phyloP scores from a whole-genome alignment of 2,797 vertebrate species.

The Dryobates pubescens region DNA sequence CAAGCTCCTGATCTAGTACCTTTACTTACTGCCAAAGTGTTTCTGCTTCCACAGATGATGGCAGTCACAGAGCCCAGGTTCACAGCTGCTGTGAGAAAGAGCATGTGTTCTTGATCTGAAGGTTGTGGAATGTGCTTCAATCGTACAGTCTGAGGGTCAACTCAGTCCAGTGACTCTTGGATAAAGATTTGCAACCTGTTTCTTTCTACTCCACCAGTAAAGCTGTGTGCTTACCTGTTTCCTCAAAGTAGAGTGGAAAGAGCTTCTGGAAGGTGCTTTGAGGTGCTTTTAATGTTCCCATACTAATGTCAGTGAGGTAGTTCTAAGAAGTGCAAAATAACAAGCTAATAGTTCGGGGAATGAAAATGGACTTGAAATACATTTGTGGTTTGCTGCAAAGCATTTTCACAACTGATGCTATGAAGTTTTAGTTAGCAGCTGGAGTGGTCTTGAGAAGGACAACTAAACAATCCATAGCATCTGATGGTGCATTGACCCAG shows the following conservation, averaged over 20 bases:
- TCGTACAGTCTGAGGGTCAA: not conserved
- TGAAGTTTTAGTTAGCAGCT: not conserved
- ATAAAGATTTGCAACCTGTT: not conserved
- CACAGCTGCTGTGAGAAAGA: not conserved
- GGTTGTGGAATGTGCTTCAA: not conserved
- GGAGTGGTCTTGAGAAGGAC: not conserved
- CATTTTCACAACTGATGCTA: not conserved
- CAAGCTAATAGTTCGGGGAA: not conserved
- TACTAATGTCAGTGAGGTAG: not conserved
- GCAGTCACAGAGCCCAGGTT: not conserved
- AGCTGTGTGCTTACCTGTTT: not conserved
- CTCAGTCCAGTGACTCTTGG: not conserved
- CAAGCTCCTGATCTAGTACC: not conserved
- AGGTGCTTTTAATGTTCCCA: not conserved
- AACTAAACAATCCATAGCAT: not conserved
- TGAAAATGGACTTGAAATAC: not conserved
- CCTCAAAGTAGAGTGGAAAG: not conserved
- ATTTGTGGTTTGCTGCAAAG: not conserved
- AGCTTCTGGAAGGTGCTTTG: not conserved
- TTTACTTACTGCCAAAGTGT: not conserved
- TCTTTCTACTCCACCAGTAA: not conserved
- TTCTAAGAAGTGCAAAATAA: not conserved
- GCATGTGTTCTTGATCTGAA: not conserved
- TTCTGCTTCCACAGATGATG: not conserved
- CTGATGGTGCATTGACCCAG: rapidly evolving